Evolutionary conservation across 1,140 invertebrate species (phyloP).

Genomic region (Drosophila ananassae): DNA sequence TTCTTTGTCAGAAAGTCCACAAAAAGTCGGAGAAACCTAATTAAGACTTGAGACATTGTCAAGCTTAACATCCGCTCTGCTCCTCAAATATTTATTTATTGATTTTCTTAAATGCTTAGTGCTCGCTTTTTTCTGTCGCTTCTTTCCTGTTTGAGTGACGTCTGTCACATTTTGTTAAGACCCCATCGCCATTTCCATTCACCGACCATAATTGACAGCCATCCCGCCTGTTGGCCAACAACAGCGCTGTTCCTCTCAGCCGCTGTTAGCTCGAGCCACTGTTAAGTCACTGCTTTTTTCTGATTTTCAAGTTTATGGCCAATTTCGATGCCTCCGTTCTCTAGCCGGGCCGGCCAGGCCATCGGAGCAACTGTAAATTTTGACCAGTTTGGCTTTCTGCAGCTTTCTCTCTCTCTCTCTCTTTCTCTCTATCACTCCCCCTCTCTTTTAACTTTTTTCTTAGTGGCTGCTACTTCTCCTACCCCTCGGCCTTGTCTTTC

Average conservation of each 20-base stretch:
- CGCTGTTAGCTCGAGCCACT: slow-evolving; percentile 12
- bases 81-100: slow-evolving; percentile 67
- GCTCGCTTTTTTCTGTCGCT: slow-evolving; percentile 51
- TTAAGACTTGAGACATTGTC: slow-evolving; percentile 44
- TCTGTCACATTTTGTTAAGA: slow-evolving; percentile 66
- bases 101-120: slow-evolving; percentile 70
- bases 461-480: slow-evolving; percentile 1
- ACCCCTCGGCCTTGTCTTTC: slow-evolving; percentile 8
- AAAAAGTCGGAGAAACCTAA: slow-evolving; percentile 21
- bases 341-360: not conserved
- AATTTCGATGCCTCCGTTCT: slow-evolving; percentile 23
- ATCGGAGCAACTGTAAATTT: slow-evolving; percentile 21
- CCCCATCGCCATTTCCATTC: slow-evolving; percentile 9
- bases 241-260: slow-evolving; percentile 22
- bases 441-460: not conserved
- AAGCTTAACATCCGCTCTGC: slow-evolving; percentile 40
- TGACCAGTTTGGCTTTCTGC: slow-evolving; percentile 28
- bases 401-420: slow-evolving; percentile 9
- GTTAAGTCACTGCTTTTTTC: not conserved
- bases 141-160: slow-evolving; percentile 61
- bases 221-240: slow-evolving; percentile 5
- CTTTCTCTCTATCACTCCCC: not conserved
- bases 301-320: slow-evolving; percentile 49
- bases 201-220: slow-evolving; percentile 36
- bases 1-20: slow-evolving; percentile 14